A percentile compares a stretch with the other conserved stretches of the same genome.
Conservation (phyloP, 2,888 invertebrate species). For the Amorpha juglandis region DNA sequence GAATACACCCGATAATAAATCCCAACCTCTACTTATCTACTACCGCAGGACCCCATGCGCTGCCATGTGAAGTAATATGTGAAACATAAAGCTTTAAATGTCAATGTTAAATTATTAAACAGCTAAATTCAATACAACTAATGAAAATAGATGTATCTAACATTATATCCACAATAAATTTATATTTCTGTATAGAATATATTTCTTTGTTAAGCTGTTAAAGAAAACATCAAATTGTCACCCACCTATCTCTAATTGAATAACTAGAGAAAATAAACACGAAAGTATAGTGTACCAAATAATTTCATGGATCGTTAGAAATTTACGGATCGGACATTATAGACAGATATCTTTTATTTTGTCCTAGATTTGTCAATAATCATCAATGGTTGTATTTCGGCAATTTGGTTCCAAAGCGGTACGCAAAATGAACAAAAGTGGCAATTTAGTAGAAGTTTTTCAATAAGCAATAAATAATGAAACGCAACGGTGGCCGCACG, state of each 20-base stretch:
- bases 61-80: too few species aligned
- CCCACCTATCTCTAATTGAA: background rate
- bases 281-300: constrained; percentile 24
- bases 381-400: constrained; percentile 5
- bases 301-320: constrained; percentile 14
- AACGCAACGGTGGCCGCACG: constrained; percentile 79
- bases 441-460: constrained; percentile 72
- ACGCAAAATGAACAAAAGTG: constrained; percentile 54
- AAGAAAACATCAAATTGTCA: background rate
- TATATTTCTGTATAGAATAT: too few species aligned
- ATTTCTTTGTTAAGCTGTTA: background rate
- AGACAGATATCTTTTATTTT: constrained; percentile 2
- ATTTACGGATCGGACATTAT: constrained; percentile 19
- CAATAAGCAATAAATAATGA: constrained; percentile 83
- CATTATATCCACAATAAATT: too few species aligned
- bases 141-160: too few species aligned
- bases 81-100: too few species aligned
- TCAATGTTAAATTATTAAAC: too few species aligned
- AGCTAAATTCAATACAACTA: too few species aligned
- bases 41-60: too few species aligned
- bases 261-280: background rate
- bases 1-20: too few species aligned
- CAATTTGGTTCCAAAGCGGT: background rate
- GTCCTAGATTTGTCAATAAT: constrained; percentile 12
- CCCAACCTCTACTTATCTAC: too few species aligned